A percentile compares a stretch with the other conserved stretches of the same genome.
These are phyloP conservation scores for Drosophila setifemur DNA, from an alignment of 1,140 invertebrate species.

Conservation along the genomic window DNA sequence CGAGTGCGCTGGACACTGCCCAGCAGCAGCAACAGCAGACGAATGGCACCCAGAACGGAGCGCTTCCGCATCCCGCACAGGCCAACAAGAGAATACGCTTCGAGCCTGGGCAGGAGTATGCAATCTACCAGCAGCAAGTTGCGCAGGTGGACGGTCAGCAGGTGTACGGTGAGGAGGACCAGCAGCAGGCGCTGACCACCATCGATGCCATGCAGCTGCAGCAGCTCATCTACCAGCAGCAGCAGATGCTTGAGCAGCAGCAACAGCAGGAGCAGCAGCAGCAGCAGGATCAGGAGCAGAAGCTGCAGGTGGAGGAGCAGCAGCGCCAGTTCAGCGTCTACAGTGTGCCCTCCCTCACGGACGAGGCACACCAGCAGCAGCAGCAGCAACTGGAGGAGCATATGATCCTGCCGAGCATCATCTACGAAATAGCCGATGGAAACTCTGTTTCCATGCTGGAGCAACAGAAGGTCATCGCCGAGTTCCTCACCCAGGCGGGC, in stretches of 20 bases:
- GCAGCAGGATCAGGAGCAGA: conserved; percentile 43
- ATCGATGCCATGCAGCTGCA: conserved; percentile 75
- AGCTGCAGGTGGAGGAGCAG: conserved; percentile 54
- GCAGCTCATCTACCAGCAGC: conserved; percentile 70
- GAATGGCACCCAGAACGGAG: conserved; percentile 27
- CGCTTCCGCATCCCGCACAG: conserved; percentile 33
- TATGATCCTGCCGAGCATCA: conserved; percentile 70
- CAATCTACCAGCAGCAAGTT: conserved; percentile 50
- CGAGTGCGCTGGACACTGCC: conserved; percentile 66
- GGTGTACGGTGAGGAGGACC: conserved; percentile 45
- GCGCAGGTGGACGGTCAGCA: conserved; percentile 43
- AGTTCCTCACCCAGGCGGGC: conserved; percentile 69
- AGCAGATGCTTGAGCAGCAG: conserved; percentile 63
- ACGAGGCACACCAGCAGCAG: conserved; percentile 39
- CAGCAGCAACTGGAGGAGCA: conserved; percentile 49
- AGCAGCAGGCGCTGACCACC: conserved; percentile 53
- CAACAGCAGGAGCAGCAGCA: conserved; percentile 60
- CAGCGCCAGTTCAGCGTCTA: conserved; percentile 65
- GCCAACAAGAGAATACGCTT: conserved; percentile 65
- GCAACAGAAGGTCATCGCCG: conserved; percentile 72
- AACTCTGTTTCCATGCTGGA: conserved; percentile 75
- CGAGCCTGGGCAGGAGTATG: conserved; percentile 49
- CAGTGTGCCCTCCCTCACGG: conserved; percentile 71
- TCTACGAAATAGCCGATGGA: conserved; percentile 70
- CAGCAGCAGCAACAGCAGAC: conserved; percentile 43